These are phyloP conservation scores for Melanophora roralis DNA, from an alignment of 2,888 invertebrate species.

Conservation along the genomic window DNA sequence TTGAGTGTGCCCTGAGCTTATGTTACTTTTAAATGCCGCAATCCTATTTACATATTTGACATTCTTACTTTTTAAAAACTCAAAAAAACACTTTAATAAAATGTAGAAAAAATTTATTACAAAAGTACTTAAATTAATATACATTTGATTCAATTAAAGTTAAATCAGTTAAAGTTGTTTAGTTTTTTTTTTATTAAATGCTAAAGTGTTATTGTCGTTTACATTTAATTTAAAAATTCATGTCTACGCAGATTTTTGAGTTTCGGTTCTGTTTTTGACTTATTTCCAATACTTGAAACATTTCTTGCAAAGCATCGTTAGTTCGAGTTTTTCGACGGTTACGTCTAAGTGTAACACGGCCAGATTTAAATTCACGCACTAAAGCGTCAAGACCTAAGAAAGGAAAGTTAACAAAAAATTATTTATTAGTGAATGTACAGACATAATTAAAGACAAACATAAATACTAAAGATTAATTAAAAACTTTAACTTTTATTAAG, in stretches of 20 bases:
- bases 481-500: not conserved
- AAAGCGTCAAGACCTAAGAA: conserved; percentile 77
- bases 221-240: conserved; percentile 64
- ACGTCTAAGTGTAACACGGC: conserved; percentile 75
- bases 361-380: conserved; percentile 76
- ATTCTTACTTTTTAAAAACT: no score
- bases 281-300: conserved; percentile 77
- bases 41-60: no score
- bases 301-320: conserved; percentile 76
- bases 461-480: not conserved
- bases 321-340: conserved; percentile 75
- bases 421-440: not conserved
- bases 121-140: conserved; percentile 13
- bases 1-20: no score
- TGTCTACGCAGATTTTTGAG: conserved; percentile 74
- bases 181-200: not conserved
- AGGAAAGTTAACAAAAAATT: not conserved
- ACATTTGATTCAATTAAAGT: conserved; percentile 21
- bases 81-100: no score
- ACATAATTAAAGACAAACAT: no score
- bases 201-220: not conserved
- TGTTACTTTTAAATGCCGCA: no score
- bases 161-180: conserved; percentile 44
- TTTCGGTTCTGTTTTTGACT: conserved; percentile 76
- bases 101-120: conserved; percentile 1